Evolutionary conservation across 2,888 invertebrate species (phyloP).

Genomic region (Cacoxenus indagator): DNA sequence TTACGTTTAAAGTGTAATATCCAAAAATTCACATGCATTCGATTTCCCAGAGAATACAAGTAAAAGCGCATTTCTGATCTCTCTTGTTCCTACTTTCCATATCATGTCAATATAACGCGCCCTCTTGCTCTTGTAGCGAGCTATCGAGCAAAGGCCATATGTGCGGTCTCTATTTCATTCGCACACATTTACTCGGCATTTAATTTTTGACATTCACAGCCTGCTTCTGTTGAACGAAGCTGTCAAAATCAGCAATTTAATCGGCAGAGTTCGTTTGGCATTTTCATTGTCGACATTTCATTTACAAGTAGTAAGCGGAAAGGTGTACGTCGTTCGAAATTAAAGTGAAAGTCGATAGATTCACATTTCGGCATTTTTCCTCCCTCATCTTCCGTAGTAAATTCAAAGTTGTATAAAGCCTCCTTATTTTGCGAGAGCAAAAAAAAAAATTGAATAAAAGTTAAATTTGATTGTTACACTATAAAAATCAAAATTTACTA

Average conservation of each 20-base stretch:
- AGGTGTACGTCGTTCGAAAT: constrained; percentile 26
- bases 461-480: constrained; percentile 39
- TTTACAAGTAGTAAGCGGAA: constrained; percentile 27
- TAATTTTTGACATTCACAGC: not conserved
- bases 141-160: not conserved
- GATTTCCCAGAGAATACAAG: too few species aligned
- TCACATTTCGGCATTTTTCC: too few species aligned
- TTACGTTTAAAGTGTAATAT: too few species aligned
- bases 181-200: not conserved
- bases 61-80: too few species aligned
- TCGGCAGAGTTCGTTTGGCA: not conserved
- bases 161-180: not conserved
- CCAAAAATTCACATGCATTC: too few species aligned
- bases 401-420: not conserved
- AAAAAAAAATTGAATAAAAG: constrained; percentile 2
- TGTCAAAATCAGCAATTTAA: constrained; percentile 2
- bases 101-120: constrained; percentile 38
- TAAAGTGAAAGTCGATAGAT: too few species aligned
- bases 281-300: constrained; percentile 14
- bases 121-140: constrained; percentile 41
- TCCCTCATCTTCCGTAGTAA: not conserved
- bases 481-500: constrained; percentile 43
- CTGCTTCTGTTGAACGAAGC: not conserved
- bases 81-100: constrained; percentile 29
- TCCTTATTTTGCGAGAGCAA: not conserved